Evolutionary conservation across 2,113 vertebrate genomes (phyloP).

Genomic region (Xiphophorus hellerii): DNA sequence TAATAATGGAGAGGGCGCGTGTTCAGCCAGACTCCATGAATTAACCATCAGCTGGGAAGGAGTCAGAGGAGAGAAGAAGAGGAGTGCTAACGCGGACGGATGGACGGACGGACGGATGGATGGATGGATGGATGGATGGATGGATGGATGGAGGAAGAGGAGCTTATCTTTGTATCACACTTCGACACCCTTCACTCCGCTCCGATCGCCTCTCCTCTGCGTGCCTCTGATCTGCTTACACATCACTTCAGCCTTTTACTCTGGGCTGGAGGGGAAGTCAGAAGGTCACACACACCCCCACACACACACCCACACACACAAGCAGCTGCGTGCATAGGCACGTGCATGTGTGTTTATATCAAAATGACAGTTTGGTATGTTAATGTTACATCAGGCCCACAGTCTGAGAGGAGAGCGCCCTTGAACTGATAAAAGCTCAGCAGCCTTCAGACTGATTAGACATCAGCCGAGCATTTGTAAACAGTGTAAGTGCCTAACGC

Average conservation of each 20-base stretch:
- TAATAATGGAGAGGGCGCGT: constrained; percentile 81
- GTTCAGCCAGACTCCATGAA: constrained; percentile 81
- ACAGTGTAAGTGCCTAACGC: constrained; percentile 59
- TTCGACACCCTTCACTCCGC: constrained; percentile 35
- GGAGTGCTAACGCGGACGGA: constrained; percentile 39
- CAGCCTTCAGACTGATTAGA: constrained; percentile 61
- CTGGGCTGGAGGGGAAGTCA: constrained; percentile 52
- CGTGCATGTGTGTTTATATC: constrained; percentile 45
- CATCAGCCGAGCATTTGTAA: constrained; percentile 43
- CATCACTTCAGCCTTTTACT: constrained; percentile 60
- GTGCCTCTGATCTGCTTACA: constrained; percentile 55
- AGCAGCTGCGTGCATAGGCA: constrained; percentile 31
- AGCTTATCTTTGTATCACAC: constrained; percentile 39
- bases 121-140: background rate
- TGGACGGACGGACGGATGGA: background rate
- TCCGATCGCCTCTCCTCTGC: constrained; percentile 16
- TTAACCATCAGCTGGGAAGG: constrained; percentile 78
- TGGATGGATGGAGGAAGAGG: background rate
- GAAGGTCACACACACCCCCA: constrained; percentile 35
- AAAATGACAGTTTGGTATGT: constrained; percentile 57
- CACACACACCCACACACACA: background rate
- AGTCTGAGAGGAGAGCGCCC: constrained; percentile 51
- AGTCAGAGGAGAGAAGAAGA: constrained; percentile 43
- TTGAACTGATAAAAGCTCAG: constrained; percentile 68
- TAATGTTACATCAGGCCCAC: constrained; percentile 50